A percentile compares a stretch with the other conserved stretches of the same genome.
These are phyloP conservation scores for Melanotaenia duboulayi DNA, from an alignment of 2,113 vertebrate genomes.

Conservation along the genomic window DNA sequence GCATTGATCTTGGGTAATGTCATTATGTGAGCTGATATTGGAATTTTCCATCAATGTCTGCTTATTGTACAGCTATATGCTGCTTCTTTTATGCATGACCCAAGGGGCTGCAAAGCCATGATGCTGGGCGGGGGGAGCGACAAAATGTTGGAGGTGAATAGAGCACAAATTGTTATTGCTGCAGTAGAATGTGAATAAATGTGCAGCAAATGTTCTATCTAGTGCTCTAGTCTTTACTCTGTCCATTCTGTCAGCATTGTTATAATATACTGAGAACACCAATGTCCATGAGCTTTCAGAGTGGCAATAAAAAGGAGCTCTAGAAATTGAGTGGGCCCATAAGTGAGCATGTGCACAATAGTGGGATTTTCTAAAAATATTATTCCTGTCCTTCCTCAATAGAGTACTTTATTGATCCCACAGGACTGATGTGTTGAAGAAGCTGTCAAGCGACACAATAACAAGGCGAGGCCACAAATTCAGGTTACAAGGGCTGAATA, in stretches of 20 bases:
- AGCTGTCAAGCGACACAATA: background rate
- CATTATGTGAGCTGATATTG: background rate
- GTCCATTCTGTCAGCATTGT: constrained; percentile 9
- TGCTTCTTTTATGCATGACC: background rate
- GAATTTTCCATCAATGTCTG: background rate
- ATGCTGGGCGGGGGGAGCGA: no score
- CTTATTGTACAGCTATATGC: background rate
- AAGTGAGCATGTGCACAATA: constrained; percentile 8
- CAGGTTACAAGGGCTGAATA: background rate
- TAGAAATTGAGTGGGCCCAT: background rate
- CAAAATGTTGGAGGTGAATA: background rate
- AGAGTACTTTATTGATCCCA: constrained; percentile 29
- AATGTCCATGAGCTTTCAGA: constrained; percentile 26
- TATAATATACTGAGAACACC: background rate
- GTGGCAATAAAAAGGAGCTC: constrained; percentile 44
- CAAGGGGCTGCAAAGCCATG: background rate
- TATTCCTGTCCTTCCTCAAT: constrained; percentile 29
- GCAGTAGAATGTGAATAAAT: constrained; percentile 1
- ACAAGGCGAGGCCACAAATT: constrained; percentile 1
- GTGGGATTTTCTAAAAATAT: constrained; percentile 7
- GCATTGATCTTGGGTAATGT: background rate
- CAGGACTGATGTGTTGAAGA: constrained; percentile 9
- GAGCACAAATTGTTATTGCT: no score
- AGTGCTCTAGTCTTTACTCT: constrained; percentile 23
- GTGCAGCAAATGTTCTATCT: background rate